phyloP scores from a whole-genome alignment of 2,888 invertebrate genomes.

The Megastigmus dorsalis region DNA sequence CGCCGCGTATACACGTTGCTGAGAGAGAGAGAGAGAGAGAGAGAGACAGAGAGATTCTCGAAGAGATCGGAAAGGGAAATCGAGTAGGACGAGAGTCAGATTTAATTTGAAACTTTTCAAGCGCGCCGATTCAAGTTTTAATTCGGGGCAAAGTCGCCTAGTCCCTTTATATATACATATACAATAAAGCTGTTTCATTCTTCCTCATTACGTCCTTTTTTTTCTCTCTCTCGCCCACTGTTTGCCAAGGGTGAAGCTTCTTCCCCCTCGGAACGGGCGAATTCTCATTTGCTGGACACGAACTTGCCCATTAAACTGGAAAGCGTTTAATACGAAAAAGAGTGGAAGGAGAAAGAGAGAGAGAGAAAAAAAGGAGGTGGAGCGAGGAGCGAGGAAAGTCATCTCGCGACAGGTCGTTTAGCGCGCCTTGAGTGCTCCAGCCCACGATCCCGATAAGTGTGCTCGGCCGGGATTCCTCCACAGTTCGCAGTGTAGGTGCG shows the following conservation, averaged over 20 bases:
- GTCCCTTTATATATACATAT: no score
- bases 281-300: slow-evolving; percentile 32
- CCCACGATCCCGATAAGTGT: no score
- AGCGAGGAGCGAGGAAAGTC: no score
- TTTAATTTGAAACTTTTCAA: slow-evolving; percentile 51
- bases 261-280: background rate
- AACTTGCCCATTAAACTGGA: slow-evolving; percentile 35
- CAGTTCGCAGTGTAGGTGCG: no score
- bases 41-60: background rate
- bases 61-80: background rate
- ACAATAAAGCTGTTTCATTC: slow-evolving; percentile 34
- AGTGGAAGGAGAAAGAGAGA: no score
- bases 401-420: no score
- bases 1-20: no score
- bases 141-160: slow-evolving; percentile 22
- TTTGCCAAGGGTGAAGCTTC: background rate
- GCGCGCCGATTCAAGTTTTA: slow-evolving; percentile 42
- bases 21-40: background rate
- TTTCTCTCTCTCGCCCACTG: no score
- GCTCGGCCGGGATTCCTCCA: no score
- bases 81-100: slow-evolving; percentile 1
- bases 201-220: slow-evolving; percentile 34
- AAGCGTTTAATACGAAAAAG: slow-evolving; percentile 15
- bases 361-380: no score
- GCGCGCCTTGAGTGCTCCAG: no score